Evolutionary conservation across 37 sponge, comb jelly and placozoan genomes (phyloP).

Genomic region (Agelas oroides): DNA sequence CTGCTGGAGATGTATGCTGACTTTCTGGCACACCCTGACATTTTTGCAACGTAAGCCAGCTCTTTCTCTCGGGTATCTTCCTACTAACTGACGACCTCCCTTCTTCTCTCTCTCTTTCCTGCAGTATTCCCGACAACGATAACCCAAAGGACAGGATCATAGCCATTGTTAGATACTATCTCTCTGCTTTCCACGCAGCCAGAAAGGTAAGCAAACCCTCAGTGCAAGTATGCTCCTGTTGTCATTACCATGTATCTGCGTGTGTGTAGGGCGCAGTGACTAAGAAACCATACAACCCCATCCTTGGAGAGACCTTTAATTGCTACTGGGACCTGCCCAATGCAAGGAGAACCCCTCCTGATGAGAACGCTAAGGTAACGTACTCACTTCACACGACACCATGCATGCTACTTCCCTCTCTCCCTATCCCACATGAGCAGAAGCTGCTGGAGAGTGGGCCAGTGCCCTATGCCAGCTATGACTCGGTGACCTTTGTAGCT

Average conservation of each 20-base stretch:
- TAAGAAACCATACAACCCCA: constrained; percentile 99
- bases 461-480: constrained; percentile 76
- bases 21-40: constrained; percentile 95
- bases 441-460: constrained; percentile 74
- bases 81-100: background rate
- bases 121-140: constrained; percentile 72
- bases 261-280: constrained; percentile 77
- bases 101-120: background rate
- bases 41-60: constrained; percentile 75
- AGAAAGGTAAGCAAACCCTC: constrained; percentile 60
- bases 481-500: constrained; percentile 87
- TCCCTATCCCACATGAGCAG: background rate
- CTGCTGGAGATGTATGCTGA: constrained; percentile 99
- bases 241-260: background rate
- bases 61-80: too few species aligned
- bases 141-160: constrained; percentile 86
- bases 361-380: constrained; percentile 39
- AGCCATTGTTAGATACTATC: constrained; percentile 78
- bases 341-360: constrained; percentile 39
- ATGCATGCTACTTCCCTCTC: background rate
- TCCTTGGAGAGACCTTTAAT: constrained; percentile 94
- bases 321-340: constrained; percentile 95
- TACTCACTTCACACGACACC: background rate
- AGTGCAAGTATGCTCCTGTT: background rate
- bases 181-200: constrained; percentile 96